Percentiles rank a stretch among this genome's conserved stretches.
Evolutionary conservation across 35 echinoderm and acorn worm species (phyloP).

Genomic region (Lytechinus variegatus): DNA sequence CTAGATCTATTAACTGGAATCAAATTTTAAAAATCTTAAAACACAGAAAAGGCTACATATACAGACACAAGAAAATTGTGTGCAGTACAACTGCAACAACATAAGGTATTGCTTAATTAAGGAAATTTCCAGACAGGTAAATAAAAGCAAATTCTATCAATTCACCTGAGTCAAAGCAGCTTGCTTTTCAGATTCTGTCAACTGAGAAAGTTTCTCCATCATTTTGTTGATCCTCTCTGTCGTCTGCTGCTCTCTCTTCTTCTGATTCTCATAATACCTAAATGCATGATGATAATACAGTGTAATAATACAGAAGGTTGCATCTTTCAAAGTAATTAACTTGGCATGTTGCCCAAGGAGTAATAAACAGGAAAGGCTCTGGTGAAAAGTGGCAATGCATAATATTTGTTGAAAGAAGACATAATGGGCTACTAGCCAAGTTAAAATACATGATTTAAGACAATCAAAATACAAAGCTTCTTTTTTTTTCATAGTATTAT

Average conservation of each 20-base stretch:
- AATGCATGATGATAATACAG: neutral
- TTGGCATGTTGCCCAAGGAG: neutral
- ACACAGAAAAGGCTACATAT: too few species aligned
- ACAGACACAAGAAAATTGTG: too few species aligned
- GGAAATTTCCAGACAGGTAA: too few species aligned
- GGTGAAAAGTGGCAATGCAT: neutral
- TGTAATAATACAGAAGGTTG: neutral
- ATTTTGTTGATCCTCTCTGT: slow-evolving; percentile 73
- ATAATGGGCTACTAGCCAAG: neutral
- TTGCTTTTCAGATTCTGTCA: slow-evolving; percentile 62
- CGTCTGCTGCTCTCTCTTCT: slow-evolving; percentile 85
- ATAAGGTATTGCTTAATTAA: too few species aligned
- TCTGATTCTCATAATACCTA: slow-evolving; percentile 98
- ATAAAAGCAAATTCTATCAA: neutral
- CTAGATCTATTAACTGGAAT: too few species aligned
- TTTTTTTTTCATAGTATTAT: neutral
- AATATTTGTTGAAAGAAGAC: neutral
- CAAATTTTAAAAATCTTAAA: too few species aligned
- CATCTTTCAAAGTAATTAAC: neutral
- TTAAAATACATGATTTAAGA: neutral
- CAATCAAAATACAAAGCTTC: neutral
- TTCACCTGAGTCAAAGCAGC: slow-evolving; percentile 58
- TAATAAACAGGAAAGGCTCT: neutral
- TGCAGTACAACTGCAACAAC: too few species aligned
- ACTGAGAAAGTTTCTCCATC: slow-evolving; percentile 56